Percentiles rank a stretch among this genome's conserved stretches.
phyloP scores from a whole-genome alignment of 2,888 invertebrate genomes.

The Oeneis ivallda region DNA sequence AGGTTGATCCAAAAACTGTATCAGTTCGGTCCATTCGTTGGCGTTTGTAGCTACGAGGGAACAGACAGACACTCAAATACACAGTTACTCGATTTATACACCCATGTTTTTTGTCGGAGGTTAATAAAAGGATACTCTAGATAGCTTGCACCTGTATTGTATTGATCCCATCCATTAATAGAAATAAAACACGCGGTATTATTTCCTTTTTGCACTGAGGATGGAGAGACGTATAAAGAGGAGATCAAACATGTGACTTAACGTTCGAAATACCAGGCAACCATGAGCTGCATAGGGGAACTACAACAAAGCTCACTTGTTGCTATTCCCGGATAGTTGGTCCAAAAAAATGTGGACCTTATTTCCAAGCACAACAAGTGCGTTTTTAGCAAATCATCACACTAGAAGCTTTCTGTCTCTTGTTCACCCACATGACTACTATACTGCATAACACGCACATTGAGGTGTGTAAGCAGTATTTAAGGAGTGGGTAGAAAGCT shows the following conservation, averaged over 20 bases:
- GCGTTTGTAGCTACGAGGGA: too few species aligned
- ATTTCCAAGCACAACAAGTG: neutral
- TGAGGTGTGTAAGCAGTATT: neutral
- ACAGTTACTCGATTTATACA: too few species aligned
- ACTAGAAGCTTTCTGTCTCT: neutral
- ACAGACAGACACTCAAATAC: too few species aligned
- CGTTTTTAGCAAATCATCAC: neutral
- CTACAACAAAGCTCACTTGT: neutral
- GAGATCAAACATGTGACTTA: conserved; percentile 2
- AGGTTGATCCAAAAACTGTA: too few species aligned
- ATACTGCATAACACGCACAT: neutral
- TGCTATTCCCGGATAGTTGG: neutral
- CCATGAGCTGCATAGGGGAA: conserved; percentile 4
- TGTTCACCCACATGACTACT: neutral
- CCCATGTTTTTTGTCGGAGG: too few species aligned
- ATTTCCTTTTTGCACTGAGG: too few species aligned
- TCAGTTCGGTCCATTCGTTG: too few species aligned
- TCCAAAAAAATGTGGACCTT: neutral
- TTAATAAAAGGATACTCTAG: too few species aligned
- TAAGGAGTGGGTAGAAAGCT: neutral
- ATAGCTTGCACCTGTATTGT: too few species aligned
- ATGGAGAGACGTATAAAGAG: too few species aligned
- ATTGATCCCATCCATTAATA: too few species aligned
- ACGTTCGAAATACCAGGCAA: conserved; percentile 12
- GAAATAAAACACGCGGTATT: too few species aligned